These are phyloP conservation scores for Ferrisia virgata DNA, from an alignment of 2,888 invertebrate species.

Conservation along the genomic window DNA sequence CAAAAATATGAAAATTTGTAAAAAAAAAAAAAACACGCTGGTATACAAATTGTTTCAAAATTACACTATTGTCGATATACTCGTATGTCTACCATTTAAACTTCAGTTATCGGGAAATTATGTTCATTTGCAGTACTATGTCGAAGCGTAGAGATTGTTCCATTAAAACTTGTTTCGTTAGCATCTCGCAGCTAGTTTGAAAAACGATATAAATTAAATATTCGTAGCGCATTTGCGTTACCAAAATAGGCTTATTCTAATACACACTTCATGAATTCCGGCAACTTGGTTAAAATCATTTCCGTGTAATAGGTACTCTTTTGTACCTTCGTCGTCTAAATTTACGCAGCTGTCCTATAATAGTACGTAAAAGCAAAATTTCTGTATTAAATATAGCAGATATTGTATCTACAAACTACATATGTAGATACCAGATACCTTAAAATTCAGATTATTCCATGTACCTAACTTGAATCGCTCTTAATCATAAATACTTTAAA, in stretches of 20 bases:
- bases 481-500: no score
- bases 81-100: not conserved
- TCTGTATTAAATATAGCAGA: not conserved
- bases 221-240: not conserved
- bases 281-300: constrained; percentile 29
- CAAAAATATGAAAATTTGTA: no score
- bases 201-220: constrained; percentile 25
- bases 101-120: not conserved
- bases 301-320: constrained; percentile 36
- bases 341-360: constrained; percentile 28
- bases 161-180: constrained; percentile 10
- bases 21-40: not conserved
- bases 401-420: no score
- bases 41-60: not conserved
- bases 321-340: not conserved
- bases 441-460: no score
- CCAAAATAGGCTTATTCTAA: constrained; percentile 10
- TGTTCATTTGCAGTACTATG: not conserved
- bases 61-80: not conserved
- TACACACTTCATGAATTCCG: not conserved
- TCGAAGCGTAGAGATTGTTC: not conserved
- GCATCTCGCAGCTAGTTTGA: constrained; percentile 18
- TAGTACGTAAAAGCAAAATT: constrained; percentile 2
- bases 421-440: no score
- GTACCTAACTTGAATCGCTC: no score